A percentile compares a stretch with the other conserved stretches of the same genome.
Conservation (phyloP, 2,797 vertebrate species). For the Hypotaenidia philippensis region DNA sequence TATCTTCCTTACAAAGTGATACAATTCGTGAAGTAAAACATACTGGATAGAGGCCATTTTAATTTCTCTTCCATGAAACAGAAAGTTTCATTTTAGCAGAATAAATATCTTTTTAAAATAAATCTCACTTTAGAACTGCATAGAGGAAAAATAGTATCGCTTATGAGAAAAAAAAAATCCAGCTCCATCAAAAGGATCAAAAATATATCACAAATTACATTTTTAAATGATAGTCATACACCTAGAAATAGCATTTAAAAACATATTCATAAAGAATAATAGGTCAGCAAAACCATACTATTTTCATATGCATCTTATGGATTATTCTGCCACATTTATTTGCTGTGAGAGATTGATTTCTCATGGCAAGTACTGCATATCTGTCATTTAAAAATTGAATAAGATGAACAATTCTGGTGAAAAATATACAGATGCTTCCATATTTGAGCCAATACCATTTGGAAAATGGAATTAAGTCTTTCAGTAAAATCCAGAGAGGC, state of each 20-base stretch:
- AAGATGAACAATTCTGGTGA: background rate
- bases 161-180: background rate
- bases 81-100: background rate
- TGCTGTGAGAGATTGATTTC: constrained; percentile 23
- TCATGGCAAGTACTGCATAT: background rate
- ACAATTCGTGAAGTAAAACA: background rate
- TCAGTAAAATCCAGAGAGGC: background rate
- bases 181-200: background rate
- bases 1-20: background rate
- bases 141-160: background rate
- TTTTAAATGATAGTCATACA: background rate
- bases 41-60: background rate
- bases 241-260: background rate
- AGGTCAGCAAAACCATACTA: background rate
- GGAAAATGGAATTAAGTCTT: constrained; percentile 1
- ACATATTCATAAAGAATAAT: background rate
- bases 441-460: background rate
- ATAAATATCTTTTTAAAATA: background rate
- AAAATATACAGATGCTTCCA: background rate
- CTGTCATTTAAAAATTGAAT: constrained; percentile 30
- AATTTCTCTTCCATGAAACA: background rate
- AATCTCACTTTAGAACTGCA: background rate
- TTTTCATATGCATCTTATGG: background rate
- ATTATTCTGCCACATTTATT: constrained; percentile 28
- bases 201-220: background rate